Conservation (phyloP, 2,888 invertebrate genomes). For the Metopia argyrocephala region DNA sequence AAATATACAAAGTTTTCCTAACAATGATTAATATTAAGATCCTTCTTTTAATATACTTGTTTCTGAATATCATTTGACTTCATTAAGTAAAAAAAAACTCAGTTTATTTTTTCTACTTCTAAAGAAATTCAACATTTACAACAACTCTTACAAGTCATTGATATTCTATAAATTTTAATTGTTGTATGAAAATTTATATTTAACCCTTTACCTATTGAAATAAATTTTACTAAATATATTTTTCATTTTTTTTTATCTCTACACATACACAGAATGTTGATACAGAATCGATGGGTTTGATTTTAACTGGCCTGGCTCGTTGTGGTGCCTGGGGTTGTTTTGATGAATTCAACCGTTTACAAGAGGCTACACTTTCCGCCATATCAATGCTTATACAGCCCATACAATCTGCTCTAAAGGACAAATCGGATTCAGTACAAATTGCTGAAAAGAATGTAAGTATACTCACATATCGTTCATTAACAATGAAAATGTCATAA, state of each 20-base stretch:
- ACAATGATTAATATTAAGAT: no score
- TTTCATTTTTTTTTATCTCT: slow-evolving; percentile 2
- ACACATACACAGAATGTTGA: slow-evolving; percentile 92
- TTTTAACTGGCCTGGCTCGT: slow-evolving; percentile 94
- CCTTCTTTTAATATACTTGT: no score
- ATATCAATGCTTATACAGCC: slow-evolving; percentile 96
- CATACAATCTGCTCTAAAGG: slow-evolving; percentile 89
- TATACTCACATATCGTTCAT: no score
- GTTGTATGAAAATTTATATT: slow-evolving; percentile 26
- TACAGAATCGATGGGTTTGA: slow-evolving; percentile 94
- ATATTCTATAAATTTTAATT: slow-evolving; percentile 30
- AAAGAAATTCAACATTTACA: background rate
- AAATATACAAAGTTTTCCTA: background rate
- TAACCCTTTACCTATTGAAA: background rate
- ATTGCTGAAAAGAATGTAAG: slow-evolving; percentile 80
- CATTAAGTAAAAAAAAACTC: no score
- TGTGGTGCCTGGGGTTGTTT: slow-evolving; percentile 99
- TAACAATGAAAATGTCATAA: no score
- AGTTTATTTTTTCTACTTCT: background rate
- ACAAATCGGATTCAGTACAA: slow-evolving; percentile 79
- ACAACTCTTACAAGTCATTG: slow-evolving; percentile 3
- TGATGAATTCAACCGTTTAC: slow-evolving; percentile 98
- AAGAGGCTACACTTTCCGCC: slow-evolving; percentile 95
- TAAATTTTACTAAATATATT: slow-evolving; percentile 5
- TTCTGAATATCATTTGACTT: no score